Evolutionary conservation across 2,113 vertebrate species (phyloP).

Genomic region (Dinomys branickii): DNA sequence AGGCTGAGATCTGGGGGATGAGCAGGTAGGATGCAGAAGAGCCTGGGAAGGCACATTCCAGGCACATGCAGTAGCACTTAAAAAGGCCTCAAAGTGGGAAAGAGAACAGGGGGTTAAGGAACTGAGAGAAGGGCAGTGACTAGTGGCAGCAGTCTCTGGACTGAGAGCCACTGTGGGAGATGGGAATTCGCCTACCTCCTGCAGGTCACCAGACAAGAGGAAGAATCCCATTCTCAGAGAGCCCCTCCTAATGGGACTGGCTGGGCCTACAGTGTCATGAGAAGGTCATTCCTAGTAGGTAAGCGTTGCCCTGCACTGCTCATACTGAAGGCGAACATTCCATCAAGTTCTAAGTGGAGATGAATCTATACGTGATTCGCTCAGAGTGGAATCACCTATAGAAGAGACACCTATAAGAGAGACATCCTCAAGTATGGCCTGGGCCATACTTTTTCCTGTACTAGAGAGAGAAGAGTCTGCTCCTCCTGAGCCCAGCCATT

Average conservation of each 20-base stretch:
- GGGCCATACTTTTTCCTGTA: background rate
- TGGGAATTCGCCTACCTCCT: background rate
- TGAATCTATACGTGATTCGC: background rate
- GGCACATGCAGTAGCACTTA: background rate
- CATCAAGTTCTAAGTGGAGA: background rate
- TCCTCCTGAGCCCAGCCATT: background rate
- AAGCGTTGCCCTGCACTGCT: background rate
- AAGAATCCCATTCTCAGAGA: background rate
- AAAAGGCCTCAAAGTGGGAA: background rate
- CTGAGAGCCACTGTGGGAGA: background rate
- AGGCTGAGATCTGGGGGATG: background rate
- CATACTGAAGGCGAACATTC: background rate
- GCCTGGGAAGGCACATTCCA: fast-evolving
- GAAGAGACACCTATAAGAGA: too few relatives aligned
- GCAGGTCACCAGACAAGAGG: background rate
- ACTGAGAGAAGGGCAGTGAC: background rate
- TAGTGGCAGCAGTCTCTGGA: background rate
- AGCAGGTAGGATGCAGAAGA: background rate
- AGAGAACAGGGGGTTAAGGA: background rate
- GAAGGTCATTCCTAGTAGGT: background rate
- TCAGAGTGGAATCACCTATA: too few relatives aligned
- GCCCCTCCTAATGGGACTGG: background rate
- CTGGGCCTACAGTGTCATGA: background rate
- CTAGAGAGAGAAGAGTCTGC: background rate
- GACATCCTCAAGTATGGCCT: background rate